Base-by-base conservation (phyloP, 2,888 invertebrate species). In the Phlogophora meticulosa region DNA sequence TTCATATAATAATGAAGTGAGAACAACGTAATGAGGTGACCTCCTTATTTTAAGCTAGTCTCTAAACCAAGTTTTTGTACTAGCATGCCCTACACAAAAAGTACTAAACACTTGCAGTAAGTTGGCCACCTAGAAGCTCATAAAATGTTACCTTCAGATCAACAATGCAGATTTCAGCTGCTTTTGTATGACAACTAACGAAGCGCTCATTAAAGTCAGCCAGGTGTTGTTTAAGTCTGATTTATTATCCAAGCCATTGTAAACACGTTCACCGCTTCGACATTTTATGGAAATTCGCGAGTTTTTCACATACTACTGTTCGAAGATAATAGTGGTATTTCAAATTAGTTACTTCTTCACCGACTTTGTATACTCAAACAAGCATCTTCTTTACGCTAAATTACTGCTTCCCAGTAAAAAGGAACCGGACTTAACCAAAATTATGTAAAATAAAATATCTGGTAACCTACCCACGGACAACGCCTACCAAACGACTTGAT, bases 141-240 rank as follows among this genome's bases (percentile, higher is more conserved):
- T 78, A 76, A 78, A 78, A 76, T 40, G 59, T 73, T 58, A 42
- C 63, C 71, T 77, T 77, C 45, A 28, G 13, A 65, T 76, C 34
- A 67, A 80, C 79, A 80, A 77, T 77, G 74, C 64, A 78, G 51
- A 70, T 76, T 76, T 55, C 42, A 73, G 65, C 38, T 46, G 66
- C 55, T 78, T 65, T 58, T 75, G 71, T 69, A 65, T 59, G 65
- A 32, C 57, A 53, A 70, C 43, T 36, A n/a, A 42, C 80, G 58
- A 56, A 70, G 48, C 20, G 46, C 56, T 75, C 72, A 75, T 75
- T 80, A 80, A 69, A 75, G 60, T 62, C 61, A 38, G 55, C 43
- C 77, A 69, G 62, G 58, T 69, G 61, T 59, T 76, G 68, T 70
- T 53, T 76, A 62, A 63, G n/a, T 49, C 36, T 66, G 67, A 81